Evolutionary conservation across 2,113 vertebrate genomes (phyloP).

Genomic region (Podarcis muralis): DNA sequence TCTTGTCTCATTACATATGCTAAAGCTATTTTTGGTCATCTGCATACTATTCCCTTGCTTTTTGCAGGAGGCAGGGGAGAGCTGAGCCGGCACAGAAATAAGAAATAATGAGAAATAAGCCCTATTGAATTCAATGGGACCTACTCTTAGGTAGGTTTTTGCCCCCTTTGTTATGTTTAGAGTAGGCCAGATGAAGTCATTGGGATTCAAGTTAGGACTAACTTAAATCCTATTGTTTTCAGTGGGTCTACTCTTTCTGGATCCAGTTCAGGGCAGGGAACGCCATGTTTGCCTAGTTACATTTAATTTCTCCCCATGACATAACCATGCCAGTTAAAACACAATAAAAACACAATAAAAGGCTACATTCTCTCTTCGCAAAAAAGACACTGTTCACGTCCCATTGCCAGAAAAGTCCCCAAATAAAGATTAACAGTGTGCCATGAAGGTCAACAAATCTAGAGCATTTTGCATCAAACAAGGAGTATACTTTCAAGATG

Average conservation of each 20-base stretch:
- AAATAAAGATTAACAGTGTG: neutral
- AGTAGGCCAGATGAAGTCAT: neutral
- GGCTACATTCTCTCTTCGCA: neutral
- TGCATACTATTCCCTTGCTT: neutral
- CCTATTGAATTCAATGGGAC: too few relatives aligned
- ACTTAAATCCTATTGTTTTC: neutral
- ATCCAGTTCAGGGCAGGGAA: neutral
- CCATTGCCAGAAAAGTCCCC: neutral
- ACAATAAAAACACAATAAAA: neutral
- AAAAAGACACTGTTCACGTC: neutral
- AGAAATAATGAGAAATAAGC: too few relatives aligned
- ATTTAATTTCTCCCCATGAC: neutral
- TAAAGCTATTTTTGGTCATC: too few relatives aligned
- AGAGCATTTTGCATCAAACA: neutral
- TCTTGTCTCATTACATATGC: too few relatives aligned
- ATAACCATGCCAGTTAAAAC: too few relatives aligned
- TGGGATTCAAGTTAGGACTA: neutral
- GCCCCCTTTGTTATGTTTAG: neutral
- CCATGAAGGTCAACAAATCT: neutral
- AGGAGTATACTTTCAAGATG: neutral
- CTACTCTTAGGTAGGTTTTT: too few relatives aligned
- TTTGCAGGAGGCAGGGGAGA: too few relatives aligned
- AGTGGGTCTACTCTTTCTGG: neutral
- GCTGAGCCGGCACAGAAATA: too few relatives aligned
- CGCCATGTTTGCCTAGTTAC: neutral